Conservation (phyloP, 1,140 invertebrate species). For the Magallana gigas region DNA sequence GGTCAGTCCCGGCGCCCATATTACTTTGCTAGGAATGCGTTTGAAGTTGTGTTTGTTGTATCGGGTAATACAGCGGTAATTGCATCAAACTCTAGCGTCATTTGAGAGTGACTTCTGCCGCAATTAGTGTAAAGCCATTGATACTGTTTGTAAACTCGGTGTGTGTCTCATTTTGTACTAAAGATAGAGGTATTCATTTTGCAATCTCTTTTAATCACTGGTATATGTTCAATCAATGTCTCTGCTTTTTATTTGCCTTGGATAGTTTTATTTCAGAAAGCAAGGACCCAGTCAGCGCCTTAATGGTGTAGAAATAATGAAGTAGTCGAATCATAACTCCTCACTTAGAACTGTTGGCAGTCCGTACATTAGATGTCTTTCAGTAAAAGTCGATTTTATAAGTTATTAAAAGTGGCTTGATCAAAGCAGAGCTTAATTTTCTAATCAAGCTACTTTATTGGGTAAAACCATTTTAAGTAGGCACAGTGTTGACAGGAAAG, state of each 20-base stretch:
- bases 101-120: conserved; percentile 3
- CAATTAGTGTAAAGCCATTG: conserved; percentile 24
- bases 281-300: neutral
- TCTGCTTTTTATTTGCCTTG: neutral
- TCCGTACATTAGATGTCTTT: conserved; percentile 28
- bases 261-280: neutral
- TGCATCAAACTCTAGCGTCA: neutral
- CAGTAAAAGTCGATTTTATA: conserved; percentile 34
- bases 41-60: conserved; percentile 18
- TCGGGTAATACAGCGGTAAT: neutral
- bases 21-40: neutral
- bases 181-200: neutral
- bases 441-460: conserved; percentile 25
- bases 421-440: conserved; percentile 23
- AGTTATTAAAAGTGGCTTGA: conserved; percentile 19
- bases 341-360: neutral
- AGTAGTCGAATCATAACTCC: neutral
- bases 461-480: conserved; percentile 12
- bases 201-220: conserved; percentile 32
- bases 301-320: conserved; percentile 33
- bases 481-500: too few relatives aligned
- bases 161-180: neutral
- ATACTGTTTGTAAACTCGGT: conserved; percentile 5
- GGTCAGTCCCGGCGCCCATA: neutral
- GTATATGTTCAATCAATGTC: conserved; percentile 27